phyloP scores from a whole-genome alignment of 1,140 invertebrate species.

The Rhagoletis pomonella region DNA sequence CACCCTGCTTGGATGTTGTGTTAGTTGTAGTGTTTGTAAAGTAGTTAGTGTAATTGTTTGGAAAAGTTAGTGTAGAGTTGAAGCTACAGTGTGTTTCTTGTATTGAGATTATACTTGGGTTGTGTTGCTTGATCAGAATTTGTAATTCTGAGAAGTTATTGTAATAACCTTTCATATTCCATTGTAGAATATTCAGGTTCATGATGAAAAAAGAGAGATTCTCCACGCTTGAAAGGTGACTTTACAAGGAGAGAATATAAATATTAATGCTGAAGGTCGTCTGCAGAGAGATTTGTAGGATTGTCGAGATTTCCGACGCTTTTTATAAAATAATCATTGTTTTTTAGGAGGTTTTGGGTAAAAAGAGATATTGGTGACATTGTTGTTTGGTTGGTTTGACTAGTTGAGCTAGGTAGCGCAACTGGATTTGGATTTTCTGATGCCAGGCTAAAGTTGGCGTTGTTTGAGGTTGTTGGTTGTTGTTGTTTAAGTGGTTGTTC shows the following conservation, averaged over 20 bases:
- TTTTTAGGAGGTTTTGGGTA: neutral
- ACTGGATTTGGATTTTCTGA: neutral
- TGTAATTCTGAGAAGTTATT: neutral
- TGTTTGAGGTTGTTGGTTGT: neutral
- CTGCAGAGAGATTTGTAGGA: no score
- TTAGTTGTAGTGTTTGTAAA: neutral
- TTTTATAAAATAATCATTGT: neutral
- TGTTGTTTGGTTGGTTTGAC: neutral
- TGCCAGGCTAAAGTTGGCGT: no score
- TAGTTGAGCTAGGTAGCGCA: neutral
- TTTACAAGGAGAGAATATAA: neutral
- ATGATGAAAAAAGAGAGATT: neutral
- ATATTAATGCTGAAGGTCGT: no score
- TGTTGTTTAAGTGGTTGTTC: neutral
- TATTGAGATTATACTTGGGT: neutral
- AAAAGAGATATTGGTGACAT: neutral
- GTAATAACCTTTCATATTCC: constrained; percentile 23
- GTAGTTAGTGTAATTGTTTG: neutral
- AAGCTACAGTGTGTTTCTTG: no score
- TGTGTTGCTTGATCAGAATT: neutral
- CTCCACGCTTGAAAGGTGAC: neutral
- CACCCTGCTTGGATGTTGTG: neutral
- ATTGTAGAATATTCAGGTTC: constrained; percentile 12
- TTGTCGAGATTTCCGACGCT: neutral
- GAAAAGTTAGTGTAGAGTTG: neutral